Conservation (phyloP, 2,113 vertebrate species). For the Macrotus californicus region DNA sequence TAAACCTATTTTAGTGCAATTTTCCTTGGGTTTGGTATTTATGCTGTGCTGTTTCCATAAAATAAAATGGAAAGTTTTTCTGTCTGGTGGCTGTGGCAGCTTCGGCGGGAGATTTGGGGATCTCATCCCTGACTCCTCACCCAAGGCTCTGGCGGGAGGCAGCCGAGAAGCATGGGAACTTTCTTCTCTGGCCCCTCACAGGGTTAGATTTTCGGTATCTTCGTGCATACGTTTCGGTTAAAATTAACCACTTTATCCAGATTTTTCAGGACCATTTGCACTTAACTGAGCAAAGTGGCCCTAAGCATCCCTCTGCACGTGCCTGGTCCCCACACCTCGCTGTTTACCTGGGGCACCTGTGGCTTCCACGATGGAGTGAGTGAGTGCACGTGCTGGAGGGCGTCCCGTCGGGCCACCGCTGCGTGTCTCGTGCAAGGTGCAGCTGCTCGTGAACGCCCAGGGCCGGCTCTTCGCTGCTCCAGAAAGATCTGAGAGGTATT, state of each 20-base stretch:
- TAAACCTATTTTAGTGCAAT: neutral
- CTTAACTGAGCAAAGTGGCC: fast-evolving
- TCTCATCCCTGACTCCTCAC: neutral
- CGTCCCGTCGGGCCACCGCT: fast-evolving
- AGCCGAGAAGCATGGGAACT: fast-evolving
- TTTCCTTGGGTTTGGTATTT: neutral
- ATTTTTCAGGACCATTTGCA: neutral
- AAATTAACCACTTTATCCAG: neutral
- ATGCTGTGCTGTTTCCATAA: neutral
- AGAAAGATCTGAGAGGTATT: neutral
- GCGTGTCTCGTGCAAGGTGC: fast-evolving
- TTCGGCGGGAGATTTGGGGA: fast-evolving
- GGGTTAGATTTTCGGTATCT: neutral
- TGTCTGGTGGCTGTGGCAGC: neutral
- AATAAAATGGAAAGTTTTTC: neutral
- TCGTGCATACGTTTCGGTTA: neutral
- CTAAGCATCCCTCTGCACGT: fast-evolving
- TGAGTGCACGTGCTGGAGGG: neutral
- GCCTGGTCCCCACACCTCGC: neutral
- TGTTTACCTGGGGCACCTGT: neutral
- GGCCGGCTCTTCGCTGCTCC: neutral
- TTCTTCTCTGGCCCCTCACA: neutral
- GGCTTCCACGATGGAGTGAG: too few relatives aligned
- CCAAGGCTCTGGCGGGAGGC: neutral
- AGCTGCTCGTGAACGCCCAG: fast-evolving